A percentile compares a stretch with the other conserved stretches of the same genome.
phyloP scores from a whole-genome alignment of 2,888 invertebrate genomes.

The Julus scandinavius region DNA sequence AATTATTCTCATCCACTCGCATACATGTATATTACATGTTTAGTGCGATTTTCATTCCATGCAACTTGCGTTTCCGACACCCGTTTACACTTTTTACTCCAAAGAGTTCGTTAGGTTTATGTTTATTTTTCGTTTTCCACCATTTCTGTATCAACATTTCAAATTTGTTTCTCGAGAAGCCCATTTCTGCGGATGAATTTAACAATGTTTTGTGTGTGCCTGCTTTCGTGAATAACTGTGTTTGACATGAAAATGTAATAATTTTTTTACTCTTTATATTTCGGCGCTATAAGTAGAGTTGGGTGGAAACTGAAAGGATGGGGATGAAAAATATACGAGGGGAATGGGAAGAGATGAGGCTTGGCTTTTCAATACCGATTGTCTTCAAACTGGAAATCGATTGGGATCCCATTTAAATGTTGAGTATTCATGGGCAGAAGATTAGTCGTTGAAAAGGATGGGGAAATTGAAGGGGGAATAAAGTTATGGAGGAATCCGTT shows the following conservation, averaged over 20 bases:
- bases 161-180: conserved; percentile 16
- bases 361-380: conserved; percentile 31
- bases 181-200: conserved; percentile 6
- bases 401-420: conserved; percentile 38
- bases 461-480: conserved; percentile 29
- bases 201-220: conserved; percentile 14
- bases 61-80: neutral
- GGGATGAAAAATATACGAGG: neutral
- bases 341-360: neutral
- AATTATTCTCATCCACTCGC: no score
- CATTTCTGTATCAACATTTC: neutral
- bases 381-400: conserved; percentile 36
- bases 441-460: conserved; percentile 38
- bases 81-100: neutral
- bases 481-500: conserved; percentile 26
- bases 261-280: conserved; percentile 41
- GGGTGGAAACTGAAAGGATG: neutral
- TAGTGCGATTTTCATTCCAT: no score
- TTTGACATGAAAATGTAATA: conserved; percentile 42
- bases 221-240: conserved; percentile 22
- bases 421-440: conserved; percentile 31
- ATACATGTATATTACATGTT: no score
- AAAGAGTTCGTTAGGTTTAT: neutral
- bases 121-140: neutral
- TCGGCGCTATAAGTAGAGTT: neutral